Evolutionary conservation across 2,113 vertebrate genomes (phyloP).

Genomic region (Eolophus roseicapilla): DNA sequence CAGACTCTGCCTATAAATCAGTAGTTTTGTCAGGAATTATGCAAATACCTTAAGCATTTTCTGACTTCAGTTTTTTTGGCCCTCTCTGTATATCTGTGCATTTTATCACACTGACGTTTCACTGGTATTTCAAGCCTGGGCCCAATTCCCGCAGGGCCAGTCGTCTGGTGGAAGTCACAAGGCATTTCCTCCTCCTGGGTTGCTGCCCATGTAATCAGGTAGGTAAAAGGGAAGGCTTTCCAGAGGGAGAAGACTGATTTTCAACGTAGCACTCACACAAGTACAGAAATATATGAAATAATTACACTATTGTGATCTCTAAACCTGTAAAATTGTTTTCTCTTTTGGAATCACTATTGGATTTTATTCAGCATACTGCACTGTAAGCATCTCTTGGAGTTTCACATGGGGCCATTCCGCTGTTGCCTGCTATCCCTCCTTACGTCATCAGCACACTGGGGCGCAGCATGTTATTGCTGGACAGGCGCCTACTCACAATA

Average conservation of each 20-base stretch:
- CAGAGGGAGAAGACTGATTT: not conserved
- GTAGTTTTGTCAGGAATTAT: not conserved
- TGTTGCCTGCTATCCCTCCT: not conserved
- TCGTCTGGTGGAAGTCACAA: conserved; percentile 13
- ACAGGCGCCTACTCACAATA: not conserved
- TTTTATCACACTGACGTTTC: not conserved
- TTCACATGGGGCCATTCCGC: not conserved
- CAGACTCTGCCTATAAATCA: not conserved
- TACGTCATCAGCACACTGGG: not conserved
- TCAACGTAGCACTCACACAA: not conserved
- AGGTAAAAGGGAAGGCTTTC: not conserved
- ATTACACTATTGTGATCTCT: not conserved
- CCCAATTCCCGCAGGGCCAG: not conserved
- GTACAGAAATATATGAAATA: not conserved
- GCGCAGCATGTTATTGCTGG: not conserved
- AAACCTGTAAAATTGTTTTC: not conserved
- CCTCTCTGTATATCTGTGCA: not conserved
- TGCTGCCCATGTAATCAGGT: conserved; percentile 6
- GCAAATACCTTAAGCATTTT: conserved; percentile 35
- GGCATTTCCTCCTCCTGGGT: conserved; percentile 4
- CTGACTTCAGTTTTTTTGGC: conserved; percentile 1
- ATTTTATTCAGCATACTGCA: not conserved
- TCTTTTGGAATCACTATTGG: not conserved
- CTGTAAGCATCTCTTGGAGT: not conserved
- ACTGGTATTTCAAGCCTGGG: not conserved